Percentiles rank a stretch among this genome's conserved stretches.
Conservation (phyloP, 1,140 invertebrate genomes). For the Samia ricini region DNA sequence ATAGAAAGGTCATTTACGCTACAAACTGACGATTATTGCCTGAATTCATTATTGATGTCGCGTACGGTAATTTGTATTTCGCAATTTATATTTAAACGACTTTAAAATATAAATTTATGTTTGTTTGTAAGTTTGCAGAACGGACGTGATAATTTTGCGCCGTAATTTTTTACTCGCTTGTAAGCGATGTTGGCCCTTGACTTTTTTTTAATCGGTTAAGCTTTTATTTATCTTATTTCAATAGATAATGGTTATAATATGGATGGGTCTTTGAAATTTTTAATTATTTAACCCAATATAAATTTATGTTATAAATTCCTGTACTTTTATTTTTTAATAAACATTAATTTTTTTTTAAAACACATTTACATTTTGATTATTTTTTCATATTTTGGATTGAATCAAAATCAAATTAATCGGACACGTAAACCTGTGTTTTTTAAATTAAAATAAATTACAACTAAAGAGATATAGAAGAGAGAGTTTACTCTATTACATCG, state of each 20-base stretch:
- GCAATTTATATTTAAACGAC: conserved; percentile 28
- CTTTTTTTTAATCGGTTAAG: background rate
- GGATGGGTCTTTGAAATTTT: background rate
- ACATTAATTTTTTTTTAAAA: too few relatives aligned
- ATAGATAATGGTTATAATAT: background rate
- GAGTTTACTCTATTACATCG: too few relatives aligned
- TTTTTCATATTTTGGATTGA: too few relatives aligned
- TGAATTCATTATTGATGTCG: conserved; percentile 52
- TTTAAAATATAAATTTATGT: conserved; percentile 17
- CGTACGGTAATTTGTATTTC: conserved; percentile 59
- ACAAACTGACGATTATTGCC: conserved; percentile 66
- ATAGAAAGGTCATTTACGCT: conserved; percentile 44
- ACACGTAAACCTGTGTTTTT: too few relatives aligned
- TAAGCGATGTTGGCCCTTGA: background rate
- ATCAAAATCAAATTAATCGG: too few relatives aligned
- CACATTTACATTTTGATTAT: too few relatives aligned
- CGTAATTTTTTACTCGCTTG: conserved; percentile 13
- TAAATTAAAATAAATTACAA: too few relatives aligned
- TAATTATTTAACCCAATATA: too few relatives aligned
- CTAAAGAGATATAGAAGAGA: too few relatives aligned
- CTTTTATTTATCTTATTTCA: conserved; percentile 1
- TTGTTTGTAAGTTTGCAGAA: conserved; percentile 6
- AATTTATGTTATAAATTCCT: too few relatives aligned
- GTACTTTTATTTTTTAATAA: too few relatives aligned
- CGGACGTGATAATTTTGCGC: conserved; percentile 12